Percentiles rank a stretch among this genome's conserved stretches.
Evolutionary conservation across 1,140 invertebrate species (phyloP).

Genomic region (Andricus grossulariae): DNA sequence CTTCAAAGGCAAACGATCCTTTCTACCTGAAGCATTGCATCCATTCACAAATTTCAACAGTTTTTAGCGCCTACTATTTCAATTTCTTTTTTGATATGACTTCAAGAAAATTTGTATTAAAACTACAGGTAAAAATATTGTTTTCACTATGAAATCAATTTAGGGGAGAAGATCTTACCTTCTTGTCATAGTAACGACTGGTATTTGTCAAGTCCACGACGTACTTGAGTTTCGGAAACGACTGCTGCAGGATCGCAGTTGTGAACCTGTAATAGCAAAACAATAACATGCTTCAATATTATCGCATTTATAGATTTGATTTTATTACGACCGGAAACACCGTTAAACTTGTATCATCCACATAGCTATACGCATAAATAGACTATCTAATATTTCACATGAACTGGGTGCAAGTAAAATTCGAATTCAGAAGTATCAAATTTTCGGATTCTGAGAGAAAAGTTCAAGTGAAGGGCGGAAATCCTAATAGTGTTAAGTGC

Average conservation of each 20-base stretch:
- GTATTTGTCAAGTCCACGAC: slow-evolving; percentile 85
- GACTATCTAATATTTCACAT: too few species aligned
- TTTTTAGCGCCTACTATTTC: too few species aligned
- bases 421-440: too few species aligned
- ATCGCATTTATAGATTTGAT: background rate
- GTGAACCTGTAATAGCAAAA: slow-evolving; percentile 74
- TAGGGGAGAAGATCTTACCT: slow-evolving; percentile 64
- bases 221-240: slow-evolving; percentile 78
- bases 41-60: too few species aligned
- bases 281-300: slow-evolving; percentile 20
- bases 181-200: slow-evolving; percentile 79
- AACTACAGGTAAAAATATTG: background rate
- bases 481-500: too few species aligned
- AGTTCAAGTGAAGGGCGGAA: slow-evolving; percentile 32
- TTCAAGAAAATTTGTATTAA: too few species aligned
- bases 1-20: background rate
- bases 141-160: background rate
- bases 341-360: slow-evolving; percentile 5
- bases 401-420: too few species aligned
- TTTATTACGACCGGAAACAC: background rate
- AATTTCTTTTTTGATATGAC: too few species aligned
- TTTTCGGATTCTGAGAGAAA: background rate
- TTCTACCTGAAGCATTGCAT: background rate
- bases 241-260: slow-evolving; percentile 70
- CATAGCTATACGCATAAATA: background rate